A percentile compares a stretch with the other conserved stretches of the same genome.
These are phyloP conservation scores for Arenaria interpres DNA, from an alignment of 2,113 vertebrate species.

Conservation along the genomic window DNA sequence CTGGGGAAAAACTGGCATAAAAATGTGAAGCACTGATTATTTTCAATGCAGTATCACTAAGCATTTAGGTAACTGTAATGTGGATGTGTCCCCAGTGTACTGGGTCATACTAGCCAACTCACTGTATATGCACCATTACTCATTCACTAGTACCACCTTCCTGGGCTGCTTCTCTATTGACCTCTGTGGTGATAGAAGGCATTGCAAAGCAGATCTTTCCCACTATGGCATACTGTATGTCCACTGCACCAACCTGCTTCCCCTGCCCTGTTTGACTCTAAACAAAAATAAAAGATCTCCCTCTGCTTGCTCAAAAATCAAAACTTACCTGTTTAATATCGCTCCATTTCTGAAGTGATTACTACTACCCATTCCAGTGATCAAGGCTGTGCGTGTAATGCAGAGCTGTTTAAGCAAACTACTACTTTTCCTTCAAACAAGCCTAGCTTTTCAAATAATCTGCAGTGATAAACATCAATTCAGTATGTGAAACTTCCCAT, in stretches of 20 bases:
- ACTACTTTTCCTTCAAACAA: neutral
- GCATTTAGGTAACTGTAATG: neutral
- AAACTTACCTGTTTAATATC: neutral
- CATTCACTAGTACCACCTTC: neutral
- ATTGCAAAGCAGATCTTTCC: neutral
- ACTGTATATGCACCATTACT: neutral
- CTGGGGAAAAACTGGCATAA: neutral
- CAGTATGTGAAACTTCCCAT: constrained; percentile 31
- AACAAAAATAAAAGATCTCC: neutral
- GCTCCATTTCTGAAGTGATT: neutral
- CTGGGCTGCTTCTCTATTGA: fast-evolving
- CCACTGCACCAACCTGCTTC: neutral
- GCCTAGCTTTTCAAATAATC: constrained; percentile 39
- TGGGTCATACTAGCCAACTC: neutral
- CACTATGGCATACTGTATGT: neutral
- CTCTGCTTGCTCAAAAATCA: neutral
- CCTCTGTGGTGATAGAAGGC: neutral
- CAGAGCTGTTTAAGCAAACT: neutral
- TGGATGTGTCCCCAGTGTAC: neutral
- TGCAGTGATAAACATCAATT: constrained; percentile 47
- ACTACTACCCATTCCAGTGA: neutral
- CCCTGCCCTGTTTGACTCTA: neutral
- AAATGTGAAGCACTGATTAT: neutral
- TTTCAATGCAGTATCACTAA: neutral
- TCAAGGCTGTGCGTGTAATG: neutral